These are phyloP conservation scores for Isurus oxyrinchus DNA, from an alignment of 2,113 vertebrate species.

Conservation along the genomic window DNA sequence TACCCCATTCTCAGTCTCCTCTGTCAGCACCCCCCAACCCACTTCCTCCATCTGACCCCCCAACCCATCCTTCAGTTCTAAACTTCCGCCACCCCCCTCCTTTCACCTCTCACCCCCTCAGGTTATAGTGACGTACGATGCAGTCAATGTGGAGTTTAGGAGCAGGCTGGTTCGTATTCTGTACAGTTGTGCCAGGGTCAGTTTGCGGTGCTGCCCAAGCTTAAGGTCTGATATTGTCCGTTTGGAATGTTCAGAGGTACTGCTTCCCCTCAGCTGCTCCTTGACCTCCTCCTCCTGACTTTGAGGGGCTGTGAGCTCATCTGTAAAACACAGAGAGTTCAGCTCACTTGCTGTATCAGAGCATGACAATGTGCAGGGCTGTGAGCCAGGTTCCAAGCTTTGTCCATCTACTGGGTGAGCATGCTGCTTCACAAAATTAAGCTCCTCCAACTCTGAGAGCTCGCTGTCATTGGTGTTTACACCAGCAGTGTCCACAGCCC, in stretches of 20 bases:
- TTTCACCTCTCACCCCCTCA: background rate
- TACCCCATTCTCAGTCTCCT: background rate
- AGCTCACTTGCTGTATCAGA: background rate
- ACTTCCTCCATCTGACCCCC: background rate
- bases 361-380: background rate
- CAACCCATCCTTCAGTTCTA: background rate
- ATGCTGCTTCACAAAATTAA: background rate
- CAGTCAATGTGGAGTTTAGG: constrained; percentile 90
- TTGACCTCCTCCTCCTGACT: background rate
- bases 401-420: background rate
- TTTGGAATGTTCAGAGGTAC: constrained; percentile 11
- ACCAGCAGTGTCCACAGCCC: background rate
- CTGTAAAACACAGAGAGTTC: background rate
- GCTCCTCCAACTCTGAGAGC: constrained; percentile 44
- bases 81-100: background rate
- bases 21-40: background rate
- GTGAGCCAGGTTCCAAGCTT: background rate
- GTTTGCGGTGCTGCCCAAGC: constrained; percentile 73
- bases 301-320: background rate
- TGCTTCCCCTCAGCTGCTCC: background rate
- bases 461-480: constrained; percentile 48
- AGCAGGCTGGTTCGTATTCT: constrained; percentile 83
- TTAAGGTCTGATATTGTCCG: constrained; percentile 52
- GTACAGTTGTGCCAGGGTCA: constrained; percentile 83
- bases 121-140: constrained; percentile 71